These are phyloP conservation scores for Wiebesia pumilae DNA, from an alignment of 1,140 invertebrate genomes.

Conservation along the genomic window DNA sequence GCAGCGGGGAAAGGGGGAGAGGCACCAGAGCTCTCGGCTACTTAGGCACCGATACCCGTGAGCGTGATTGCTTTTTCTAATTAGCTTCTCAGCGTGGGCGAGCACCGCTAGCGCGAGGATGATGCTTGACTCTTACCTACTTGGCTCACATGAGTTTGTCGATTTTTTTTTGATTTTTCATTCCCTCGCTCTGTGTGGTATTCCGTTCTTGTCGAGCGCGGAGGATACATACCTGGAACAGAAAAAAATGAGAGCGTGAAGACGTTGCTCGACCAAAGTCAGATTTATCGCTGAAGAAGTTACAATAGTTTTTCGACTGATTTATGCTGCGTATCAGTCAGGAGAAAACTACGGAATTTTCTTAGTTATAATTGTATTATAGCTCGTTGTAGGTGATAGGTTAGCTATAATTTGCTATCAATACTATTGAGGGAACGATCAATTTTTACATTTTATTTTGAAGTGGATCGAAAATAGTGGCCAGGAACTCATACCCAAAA, in stretches of 20 bases:
- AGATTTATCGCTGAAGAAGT: not conserved
- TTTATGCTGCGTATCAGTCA: not conserved
- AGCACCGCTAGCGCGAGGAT: not conserved
- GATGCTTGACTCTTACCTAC: constrained; percentile 37
- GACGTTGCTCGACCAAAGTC: not conserved
- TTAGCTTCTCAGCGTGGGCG: constrained; percentile 25
- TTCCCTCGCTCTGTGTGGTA: constrained; percentile 17
- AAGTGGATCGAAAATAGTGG: not conserved
- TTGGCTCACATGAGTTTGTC: constrained; percentile 29
- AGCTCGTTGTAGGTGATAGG: not conserved
- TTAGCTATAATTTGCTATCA: not conserved
- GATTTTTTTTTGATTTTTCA: constrained; percentile 22
- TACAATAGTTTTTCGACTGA: not conserved
- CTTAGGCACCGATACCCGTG: not conserved
- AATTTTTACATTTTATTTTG: not conserved
- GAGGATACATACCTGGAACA: constrained; percentile 43
- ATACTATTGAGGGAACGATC: not conserved
- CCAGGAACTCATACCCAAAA: not conserved
- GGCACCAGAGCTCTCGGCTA: not conserved
- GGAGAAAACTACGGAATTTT: not conserved
- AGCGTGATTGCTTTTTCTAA: constrained; percentile 46
- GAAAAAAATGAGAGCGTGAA: constrained; percentile 30
- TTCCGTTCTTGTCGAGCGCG: constrained; percentile 1
- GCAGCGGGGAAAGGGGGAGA: not conserved
- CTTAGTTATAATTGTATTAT: not conserved